A percentile compares a stretch with the other conserved stretches of the same genome.
phyloP scores from a whole-genome alignment of 2,797 vertebrate species.

The Discoglossus pictus region DNA sequence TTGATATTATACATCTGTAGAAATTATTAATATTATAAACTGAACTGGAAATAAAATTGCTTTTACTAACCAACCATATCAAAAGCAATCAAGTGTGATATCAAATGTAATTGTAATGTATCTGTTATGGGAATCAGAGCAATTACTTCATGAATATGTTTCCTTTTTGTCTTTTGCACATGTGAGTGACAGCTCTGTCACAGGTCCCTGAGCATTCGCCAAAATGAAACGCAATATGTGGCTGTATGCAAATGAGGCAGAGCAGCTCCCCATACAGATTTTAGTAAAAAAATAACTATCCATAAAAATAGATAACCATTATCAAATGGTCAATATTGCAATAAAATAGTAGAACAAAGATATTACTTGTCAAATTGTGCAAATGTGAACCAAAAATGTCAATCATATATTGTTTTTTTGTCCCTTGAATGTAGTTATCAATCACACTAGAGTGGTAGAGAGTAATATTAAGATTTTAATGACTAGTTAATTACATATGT shows the following conservation, averaged over 20 bases:
- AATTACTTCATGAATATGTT: conserved; percentile 59
- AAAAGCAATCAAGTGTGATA: conserved; percentile 66
- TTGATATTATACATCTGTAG: conserved; percentile 68
- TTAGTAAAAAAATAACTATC: no score
- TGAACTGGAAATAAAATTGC: conserved; percentile 67
- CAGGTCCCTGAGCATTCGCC: conserved; percentile 28
- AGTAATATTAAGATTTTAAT: no score
- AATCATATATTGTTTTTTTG: no score
- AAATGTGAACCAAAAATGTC: no score
- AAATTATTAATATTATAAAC: conserved; percentile 65
- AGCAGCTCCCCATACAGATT: no score
- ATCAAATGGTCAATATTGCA: no score
- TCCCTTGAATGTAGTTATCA: no score
- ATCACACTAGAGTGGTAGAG: no score
- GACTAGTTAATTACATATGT: no score
- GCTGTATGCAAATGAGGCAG: conserved; percentile 17
- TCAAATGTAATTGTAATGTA: conserved; percentile 64
- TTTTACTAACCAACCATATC: conserved; percentile 72
- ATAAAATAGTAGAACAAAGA: no score
- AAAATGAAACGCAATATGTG: conserved; percentile 23
- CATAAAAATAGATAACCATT: no score
- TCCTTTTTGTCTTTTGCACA: conserved; percentile 22
- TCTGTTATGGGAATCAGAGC: conserved; percentile 62
- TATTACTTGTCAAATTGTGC: no score
- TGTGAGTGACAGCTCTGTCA: conserved; percentile 39